A percentile compares a stretch with the other conserved stretches of the same genome.
Evolutionary conservation across 2,797 vertebrate species (phyloP).

Genomic region (Champsocephalus gunnari): DNA sequence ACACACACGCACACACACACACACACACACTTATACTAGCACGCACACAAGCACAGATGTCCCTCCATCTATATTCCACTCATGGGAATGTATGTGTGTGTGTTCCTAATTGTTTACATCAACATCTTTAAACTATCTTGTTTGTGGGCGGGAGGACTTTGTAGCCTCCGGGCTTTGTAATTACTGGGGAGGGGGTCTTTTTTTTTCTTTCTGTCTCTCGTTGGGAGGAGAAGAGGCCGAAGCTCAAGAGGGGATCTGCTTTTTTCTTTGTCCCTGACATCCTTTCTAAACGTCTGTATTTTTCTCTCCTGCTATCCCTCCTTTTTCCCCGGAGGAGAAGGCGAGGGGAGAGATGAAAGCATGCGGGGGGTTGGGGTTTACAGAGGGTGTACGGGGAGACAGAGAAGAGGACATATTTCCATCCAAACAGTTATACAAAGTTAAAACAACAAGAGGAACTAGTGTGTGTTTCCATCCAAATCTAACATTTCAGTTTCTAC

Average conservation of each 20-base stretch:
- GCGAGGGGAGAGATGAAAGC: conserved; percentile 36
- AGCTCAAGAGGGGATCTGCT: conserved; percentile 36
- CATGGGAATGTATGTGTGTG: conserved; percentile 51
- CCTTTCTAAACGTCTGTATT: conserved; percentile 31
- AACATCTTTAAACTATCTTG: conserved; percentile 81
- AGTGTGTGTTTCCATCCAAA: not conserved
- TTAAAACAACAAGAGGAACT: not conserved
- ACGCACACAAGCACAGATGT: conserved; percentile 50
- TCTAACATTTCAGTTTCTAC: not conserved
- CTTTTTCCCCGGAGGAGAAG: conserved; percentile 17
- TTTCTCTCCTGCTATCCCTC: conserved; percentile 16
- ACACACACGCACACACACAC: conserved; percentile 21
- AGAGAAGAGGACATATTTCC: conserved; percentile 6
- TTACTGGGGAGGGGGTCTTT: conserved; percentile 59
- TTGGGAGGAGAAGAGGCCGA: conserved; percentile 28
- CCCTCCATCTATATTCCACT: conserved; percentile 47
- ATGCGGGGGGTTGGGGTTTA: conserved; percentile 22
- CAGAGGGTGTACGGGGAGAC: conserved; percentile 12
- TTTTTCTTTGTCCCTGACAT: conserved; percentile 39
- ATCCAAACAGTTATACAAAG: conserved; percentile 5
- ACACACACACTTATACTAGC: conserved; percentile 9
- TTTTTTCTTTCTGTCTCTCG: conserved; percentile 22
- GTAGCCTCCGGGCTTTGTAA: conserved; percentile 69
- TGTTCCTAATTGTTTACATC: conserved; percentile 75
- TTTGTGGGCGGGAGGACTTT: conserved; percentile 68